Evolutionary conservation across 1,140 invertebrate genomes (phyloP).

Genomic region (Brachionus rubens): DNA sequence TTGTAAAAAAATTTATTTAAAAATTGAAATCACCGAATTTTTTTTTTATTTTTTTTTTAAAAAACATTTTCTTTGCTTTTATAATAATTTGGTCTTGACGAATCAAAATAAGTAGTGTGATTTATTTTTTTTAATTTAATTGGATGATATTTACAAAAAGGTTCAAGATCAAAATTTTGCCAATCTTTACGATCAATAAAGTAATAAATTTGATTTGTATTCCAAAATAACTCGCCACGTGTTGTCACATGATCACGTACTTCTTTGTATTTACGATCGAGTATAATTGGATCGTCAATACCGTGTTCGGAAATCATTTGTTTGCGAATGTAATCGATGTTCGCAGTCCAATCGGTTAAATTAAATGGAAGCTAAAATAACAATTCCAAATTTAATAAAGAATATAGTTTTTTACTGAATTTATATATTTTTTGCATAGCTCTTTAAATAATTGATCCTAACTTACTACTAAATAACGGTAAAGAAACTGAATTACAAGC

Average conservation of each 20-base stretch:
- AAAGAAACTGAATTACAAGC: no score
- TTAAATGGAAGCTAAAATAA: constrained; percentile 40
- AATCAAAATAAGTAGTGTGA: constrained; percentile 37
- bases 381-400: no score
- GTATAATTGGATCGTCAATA: constrained; percentile 5
- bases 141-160: constrained; percentile 35
- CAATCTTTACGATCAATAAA: constrained; percentile 40
- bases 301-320: neutral
- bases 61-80: neutral
- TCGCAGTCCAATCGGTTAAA: constrained; percentile 31
- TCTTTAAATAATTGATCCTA: no score
- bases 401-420: no score
- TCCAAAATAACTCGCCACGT: constrained; percentile 34
- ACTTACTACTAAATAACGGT: no score
- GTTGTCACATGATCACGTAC: neutral
- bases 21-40: neutral
- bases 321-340: constrained; percentile 9
- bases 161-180: constrained; percentile 8
- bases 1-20: neutral
- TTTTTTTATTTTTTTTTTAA: neutral
- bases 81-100: neutral
- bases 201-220: constrained; percentile 37
- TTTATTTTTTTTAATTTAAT: constrained; percentile 38
- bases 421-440: no score
- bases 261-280: constrained; percentile 28